Conservation (phyloP, 2,888 invertebrate species). For the Rhopalosiphum nymphaeae region DNA sequence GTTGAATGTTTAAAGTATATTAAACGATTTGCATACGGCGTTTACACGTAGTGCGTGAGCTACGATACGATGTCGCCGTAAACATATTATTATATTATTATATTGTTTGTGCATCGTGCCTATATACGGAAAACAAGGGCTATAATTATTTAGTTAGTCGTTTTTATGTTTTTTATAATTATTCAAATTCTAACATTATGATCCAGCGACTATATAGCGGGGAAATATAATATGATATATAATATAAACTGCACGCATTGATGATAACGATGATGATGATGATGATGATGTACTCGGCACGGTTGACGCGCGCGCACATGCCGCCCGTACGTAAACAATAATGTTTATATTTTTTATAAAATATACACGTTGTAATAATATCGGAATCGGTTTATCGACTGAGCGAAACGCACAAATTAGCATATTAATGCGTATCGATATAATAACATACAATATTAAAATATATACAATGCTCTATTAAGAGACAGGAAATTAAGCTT, state of each 20-base stretch:
- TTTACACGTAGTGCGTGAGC: not conserved
- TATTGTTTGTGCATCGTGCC: not conserved
- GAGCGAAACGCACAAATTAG: constrained; percentile 57
- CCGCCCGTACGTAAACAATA: not conserved
- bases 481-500: constrained; percentile 63
- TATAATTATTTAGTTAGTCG: not conserved
- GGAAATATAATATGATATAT: not conserved
- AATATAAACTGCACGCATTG: constrained; percentile 5
- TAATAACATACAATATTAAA: constrained; percentile 46
- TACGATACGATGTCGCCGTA: not conserved
- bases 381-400: constrained; percentile 39
- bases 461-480: constrained; percentile 61
- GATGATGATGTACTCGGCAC: constrained; percentile 16
- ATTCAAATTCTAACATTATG: not conserved
- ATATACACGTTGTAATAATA: constrained; percentile 10
- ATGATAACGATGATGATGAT: not conserved
- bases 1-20: not conserved
- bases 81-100: not conserved
- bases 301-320: constrained; percentile 15
- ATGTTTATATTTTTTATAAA: constrained; percentile 19
- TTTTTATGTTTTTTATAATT: not conserved
- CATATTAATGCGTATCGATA: constrained; percentile 45
- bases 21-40: constrained; percentile 5
- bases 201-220: not conserved
- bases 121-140: not conserved